A percentile compares a stretch with the other conserved stretches of the same genome.
These are phyloP conservation scores for Imbricaverruca yamaguchii DNA, from an alignment of 2,888 invertebrate species.

Conservation along the genomic window DNA sequence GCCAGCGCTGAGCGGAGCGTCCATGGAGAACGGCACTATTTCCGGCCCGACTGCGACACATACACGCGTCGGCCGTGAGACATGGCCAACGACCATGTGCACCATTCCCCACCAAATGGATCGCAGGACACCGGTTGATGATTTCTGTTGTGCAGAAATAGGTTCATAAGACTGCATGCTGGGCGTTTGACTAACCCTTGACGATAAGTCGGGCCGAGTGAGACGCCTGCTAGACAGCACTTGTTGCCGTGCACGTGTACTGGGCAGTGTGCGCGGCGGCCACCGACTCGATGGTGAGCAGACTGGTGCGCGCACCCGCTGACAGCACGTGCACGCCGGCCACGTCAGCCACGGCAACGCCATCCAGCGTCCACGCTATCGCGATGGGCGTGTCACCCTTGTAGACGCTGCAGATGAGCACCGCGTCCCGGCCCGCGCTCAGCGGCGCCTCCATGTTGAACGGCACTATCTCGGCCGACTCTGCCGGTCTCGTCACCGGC, in stretches of 20 bases:
- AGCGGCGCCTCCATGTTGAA: constrained; percentile 50
- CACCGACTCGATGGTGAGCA: constrained; percentile 45
- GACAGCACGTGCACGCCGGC: constrained; percentile 49
- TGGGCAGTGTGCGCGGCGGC: constrained; percentile 33
- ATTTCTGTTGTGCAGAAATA: no score
- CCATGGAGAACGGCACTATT: constrained; percentile 64
- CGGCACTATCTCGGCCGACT: constrained; percentile 58
- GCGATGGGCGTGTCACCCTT: constrained; percentile 39
- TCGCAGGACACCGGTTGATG: no score
- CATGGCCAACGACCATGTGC: no score
- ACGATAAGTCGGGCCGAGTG: constrained; percentile 33
- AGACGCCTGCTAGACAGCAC: constrained; percentile 33
- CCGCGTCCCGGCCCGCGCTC: constrained; percentile 34
- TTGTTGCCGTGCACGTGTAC: constrained; percentile 35
- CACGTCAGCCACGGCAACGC: constrained; percentile 37
- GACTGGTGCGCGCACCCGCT: constrained; percentile 51
- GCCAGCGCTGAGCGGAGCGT: constrained; percentile 61
- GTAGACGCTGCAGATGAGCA: constrained; percentile 39
- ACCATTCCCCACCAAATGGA: no score
- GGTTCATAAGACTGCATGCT: no score
- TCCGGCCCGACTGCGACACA: constrained; percentile 47
- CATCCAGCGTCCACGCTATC: constrained; percentile 38
- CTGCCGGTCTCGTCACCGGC: constrained; percentile 25
- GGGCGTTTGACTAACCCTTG: constrained; percentile 31
- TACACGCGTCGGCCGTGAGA: no score